Evolutionary conservation across 2,113 vertebrate species (phyloP), one percentile per base, ranked within the genome.

Genomic region (Cebidichthys violaceus): DNA sequence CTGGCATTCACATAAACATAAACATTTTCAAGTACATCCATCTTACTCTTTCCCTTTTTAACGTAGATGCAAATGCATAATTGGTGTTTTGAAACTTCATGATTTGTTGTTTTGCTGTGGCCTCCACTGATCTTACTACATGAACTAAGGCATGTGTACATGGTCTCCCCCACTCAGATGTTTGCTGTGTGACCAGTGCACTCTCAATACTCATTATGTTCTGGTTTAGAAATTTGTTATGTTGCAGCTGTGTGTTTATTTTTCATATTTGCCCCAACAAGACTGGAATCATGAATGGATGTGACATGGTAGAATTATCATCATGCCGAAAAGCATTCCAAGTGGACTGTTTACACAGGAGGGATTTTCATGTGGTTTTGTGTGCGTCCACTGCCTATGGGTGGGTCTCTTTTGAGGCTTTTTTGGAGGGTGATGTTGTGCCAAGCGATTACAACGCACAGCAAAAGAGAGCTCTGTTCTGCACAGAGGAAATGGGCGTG

Each of bases 401-500:
- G 94, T 88, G 93, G 89, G 90, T 88, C 92, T 77, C 77, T 68
- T 35, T 75, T 81, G 73, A 83, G 72, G 73, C 70, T 52, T 84
- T 89, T 89, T 89, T 79, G 78, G 86, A 66, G 78, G 73, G 76
- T 86, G 91, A 89, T 85, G 85, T 82, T 86, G 71, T 69, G 75
- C 81, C 55, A 62, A 87, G 77, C 71, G 80, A 83, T 59, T 31
- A 41, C 18, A 71, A 83, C 82, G 72, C 85, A 74, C 72, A 84
- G 89, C 73, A 89, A 76, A 90, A 92, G 75, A 86, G 87, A 88
- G 81, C 92, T 88, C 90, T 94, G 90, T 93, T 90, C 81, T 77
- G 41, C 68, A 1, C 57, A 88, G 84, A 95, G 95, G 94, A 95
- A 95, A 95, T 94, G 88, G 94, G 92, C 88, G 92, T 92, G 77